Evolutionary conservation across 1,140 invertebrate genomes (phyloP).

Genomic region (Drosophila kikkawai): DNA sequence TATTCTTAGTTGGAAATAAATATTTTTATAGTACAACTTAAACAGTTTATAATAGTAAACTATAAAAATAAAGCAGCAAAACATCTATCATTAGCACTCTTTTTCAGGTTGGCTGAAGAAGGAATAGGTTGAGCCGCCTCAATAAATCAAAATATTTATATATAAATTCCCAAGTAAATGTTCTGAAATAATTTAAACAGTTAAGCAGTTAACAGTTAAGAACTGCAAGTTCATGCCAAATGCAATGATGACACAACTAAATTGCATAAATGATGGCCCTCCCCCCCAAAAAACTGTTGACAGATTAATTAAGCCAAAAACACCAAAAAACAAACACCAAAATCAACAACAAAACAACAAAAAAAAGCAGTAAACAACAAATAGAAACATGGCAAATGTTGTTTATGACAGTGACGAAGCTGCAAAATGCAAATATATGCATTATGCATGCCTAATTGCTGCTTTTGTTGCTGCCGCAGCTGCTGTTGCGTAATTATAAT

Average conservation of each 20-base stretch:
- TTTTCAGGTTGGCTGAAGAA: background rate
- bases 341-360: background rate
- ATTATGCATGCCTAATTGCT: conserved; percentile 68
- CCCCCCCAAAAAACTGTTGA: conserved; percentile 9
- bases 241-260: conserved; percentile 31
- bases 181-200: conserved; percentile 2
- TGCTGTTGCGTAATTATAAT: conserved; percentile 60
- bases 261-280: background rate
- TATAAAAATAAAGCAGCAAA: background rate
- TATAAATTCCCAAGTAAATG: background rate
- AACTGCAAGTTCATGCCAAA: conserved; percentile 12
- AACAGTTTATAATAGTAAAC: background rate
- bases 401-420: conserved; percentile 46
- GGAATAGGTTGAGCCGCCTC: too few relatives aligned
- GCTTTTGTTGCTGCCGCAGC: conserved; percentile 45
- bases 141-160: background rate
- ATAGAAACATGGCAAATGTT: conserved; percentile 4
- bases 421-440: conserved; percentile 40
- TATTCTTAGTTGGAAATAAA: fast-evolving
- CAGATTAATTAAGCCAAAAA: conserved; percentile 49
- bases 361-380: conserved; percentile 23
- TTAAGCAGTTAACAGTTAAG: too few relatives aligned
- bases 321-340: conserved; percentile 16
- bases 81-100: background rate
- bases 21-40: background rate